Evolutionary conservation across 2,797 vertebrate species (phyloP).

Genomic region (Chloroceryle amazona): DNA sequence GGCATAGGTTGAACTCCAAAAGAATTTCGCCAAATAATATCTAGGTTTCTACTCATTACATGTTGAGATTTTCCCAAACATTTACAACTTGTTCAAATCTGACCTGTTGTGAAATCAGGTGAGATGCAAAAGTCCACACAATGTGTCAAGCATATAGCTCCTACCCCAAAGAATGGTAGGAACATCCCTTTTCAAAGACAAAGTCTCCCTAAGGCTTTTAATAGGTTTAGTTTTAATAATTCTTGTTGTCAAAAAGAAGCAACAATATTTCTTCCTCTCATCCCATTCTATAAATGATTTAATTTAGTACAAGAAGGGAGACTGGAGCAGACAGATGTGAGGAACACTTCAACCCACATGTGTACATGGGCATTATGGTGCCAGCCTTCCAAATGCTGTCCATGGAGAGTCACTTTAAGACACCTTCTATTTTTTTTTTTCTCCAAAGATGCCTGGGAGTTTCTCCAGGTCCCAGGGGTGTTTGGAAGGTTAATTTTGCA

Average conservation of each 20-base stretch:
- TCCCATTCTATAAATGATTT: neutral
- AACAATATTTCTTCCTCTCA: neutral
- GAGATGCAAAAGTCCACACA: neutral
- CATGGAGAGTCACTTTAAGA: neutral
- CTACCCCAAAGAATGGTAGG: neutral
- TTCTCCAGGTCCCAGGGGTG: neutral
- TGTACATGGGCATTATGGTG: accelerated
- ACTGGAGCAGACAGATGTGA: neutral
- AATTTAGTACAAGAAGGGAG: neutral
- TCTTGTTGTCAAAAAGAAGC: neutral
- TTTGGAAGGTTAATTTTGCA: neutral
- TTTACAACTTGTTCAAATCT: neutral
- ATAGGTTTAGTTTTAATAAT: neutral
- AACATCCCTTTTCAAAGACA: neutral
- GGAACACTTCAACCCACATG: accelerated
- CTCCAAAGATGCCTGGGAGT: neutral
- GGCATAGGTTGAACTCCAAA: neutral
- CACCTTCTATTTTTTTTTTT: neutral
- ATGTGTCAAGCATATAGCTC: accelerated
- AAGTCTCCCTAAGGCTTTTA: neutral
- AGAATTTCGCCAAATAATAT: neutral
- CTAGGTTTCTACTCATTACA: neutral
- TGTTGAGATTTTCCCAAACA: neutral
- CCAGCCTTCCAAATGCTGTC: neutral
- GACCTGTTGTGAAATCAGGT: neutral